These are phyloP conservation scores for Magallana angulata DNA, from an alignment of 1,140 invertebrate genomes.

Conservation along the genomic window DNA sequence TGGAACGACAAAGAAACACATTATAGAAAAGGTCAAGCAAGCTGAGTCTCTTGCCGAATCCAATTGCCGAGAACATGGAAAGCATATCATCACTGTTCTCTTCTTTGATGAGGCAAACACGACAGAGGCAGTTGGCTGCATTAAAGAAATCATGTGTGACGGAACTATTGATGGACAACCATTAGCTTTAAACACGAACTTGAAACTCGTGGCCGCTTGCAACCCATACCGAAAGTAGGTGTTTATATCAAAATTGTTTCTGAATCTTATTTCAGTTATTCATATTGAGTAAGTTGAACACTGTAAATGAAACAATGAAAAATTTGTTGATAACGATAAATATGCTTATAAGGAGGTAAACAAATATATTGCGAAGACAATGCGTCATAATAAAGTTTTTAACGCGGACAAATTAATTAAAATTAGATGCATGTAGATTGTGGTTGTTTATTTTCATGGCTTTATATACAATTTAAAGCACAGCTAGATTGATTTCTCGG, in stretches of 20 bases:
- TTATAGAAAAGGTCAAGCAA: constrained; percentile 63
- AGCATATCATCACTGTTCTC: constrained; percentile 63
- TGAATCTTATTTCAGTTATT: neutral
- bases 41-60: constrained; percentile 61
- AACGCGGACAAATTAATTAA: no score
- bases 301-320: no score
- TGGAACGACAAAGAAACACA: constrained; percentile 68
- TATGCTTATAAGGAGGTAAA: no score
- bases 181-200: constrained; percentile 50
- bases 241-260: neutral
- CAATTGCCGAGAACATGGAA: constrained; percentile 54
- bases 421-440: no score
- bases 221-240: constrained; percentile 73
- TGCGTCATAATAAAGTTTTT: no score
- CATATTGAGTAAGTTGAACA: no score
- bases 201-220: constrained; percentile 71
- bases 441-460: no score
- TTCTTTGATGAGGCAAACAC: constrained; percentile 77
- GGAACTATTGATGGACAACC: constrained; percentile 60
- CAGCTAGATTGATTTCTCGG: no score
- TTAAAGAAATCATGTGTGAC: constrained; percentile 76
- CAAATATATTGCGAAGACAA: no score
- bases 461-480: no score
- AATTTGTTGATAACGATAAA: no score
- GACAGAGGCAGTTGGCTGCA: constrained; percentile 72